Base-by-base conservation (phyloP, 2,888 invertebrate species). In the Electrophaes corylata region DNA sequence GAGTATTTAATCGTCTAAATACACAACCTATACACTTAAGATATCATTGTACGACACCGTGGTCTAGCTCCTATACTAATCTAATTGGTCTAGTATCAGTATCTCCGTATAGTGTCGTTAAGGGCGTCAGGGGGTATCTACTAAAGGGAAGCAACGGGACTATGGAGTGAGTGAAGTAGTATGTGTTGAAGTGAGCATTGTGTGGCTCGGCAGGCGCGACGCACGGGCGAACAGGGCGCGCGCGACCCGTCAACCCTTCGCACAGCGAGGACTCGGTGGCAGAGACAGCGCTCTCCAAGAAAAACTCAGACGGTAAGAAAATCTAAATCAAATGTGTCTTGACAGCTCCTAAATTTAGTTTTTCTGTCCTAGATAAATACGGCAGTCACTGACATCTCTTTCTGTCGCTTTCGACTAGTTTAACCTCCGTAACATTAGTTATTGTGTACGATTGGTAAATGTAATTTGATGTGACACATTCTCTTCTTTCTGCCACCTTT, bases 221-320 rank as follows among this genome's bases (percentile, higher is more conserved):
- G 78, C 78, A 75, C 78, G 84, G 86, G 72, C 88, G 89, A 75
- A 71, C 86, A 53, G 83, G 80, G 77, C 84, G 86, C 76, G 70
- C 84, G 73, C 83, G 86, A 64, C 81, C 85, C 76, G 77, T 78
- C 81, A 94, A 95, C 92, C 94, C 95, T 70, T 94, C 95, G 86
- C 94, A 94, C 91, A 95, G 95, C 91, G 95, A 96, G 92, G 96
- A 96, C 92, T 95, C 95, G 71, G 95, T 96, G 80, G 94, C 95
- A 72, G 96, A 96, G 87, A 95, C 95, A 77, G 94, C 95, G 80
- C 93, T 95, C 87, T 94, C 95, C 86, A 96, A 96, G 93, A 95
- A 94, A 93, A 96, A 95, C 92, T 96, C 96, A 75, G 96, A 96
- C 91, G 96, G 96, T 96, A 94, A 94, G 95, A 93, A 75, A 77